Evolutionary conservation across 2,888 invertebrate genomes (phyloP).

Genomic region (Zygogramma bicolorata): DNA sequence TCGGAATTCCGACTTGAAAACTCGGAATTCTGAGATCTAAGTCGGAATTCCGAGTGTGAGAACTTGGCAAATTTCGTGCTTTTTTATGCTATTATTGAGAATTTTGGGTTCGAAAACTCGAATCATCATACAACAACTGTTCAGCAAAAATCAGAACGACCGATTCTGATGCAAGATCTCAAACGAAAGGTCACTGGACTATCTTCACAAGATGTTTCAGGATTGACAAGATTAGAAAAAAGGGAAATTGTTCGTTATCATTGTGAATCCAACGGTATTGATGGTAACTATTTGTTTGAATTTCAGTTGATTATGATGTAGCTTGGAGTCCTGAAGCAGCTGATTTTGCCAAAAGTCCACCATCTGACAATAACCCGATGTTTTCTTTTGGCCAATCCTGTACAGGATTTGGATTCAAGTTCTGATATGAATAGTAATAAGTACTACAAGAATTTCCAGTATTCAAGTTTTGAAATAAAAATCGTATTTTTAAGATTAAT

Average conservation of each 20-base stretch:
- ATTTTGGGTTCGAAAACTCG: no score
- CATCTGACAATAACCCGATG: constrained; percentile 8
- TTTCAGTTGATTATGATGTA: constrained; percentile 4
- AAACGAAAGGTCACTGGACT: no score
- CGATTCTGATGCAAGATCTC: no score
- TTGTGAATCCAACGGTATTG: neutral
- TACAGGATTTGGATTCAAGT: constrained; percentile 26
- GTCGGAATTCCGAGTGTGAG: no score
- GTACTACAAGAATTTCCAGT: neutral
- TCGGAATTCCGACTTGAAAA: no score
- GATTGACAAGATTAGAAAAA: no score
- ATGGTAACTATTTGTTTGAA: neutral
- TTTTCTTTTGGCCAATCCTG: constrained; percentile 24
- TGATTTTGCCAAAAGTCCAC: constrained; percentile 8
- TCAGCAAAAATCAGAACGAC: no score
- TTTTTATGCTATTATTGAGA: no score
- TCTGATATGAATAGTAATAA: neutral
- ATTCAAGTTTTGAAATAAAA: neutral
- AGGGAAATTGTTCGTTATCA: neutral
- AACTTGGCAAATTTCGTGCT: no score
- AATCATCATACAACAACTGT: no score
- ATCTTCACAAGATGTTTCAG: no score
- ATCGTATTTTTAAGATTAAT: neutral
- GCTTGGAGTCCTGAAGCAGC: constrained; percentile 14
- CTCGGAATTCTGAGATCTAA: no score